Base-by-base conservation (phyloP, 2,888 invertebrate genomes). In the Eledona agricola region DNA sequence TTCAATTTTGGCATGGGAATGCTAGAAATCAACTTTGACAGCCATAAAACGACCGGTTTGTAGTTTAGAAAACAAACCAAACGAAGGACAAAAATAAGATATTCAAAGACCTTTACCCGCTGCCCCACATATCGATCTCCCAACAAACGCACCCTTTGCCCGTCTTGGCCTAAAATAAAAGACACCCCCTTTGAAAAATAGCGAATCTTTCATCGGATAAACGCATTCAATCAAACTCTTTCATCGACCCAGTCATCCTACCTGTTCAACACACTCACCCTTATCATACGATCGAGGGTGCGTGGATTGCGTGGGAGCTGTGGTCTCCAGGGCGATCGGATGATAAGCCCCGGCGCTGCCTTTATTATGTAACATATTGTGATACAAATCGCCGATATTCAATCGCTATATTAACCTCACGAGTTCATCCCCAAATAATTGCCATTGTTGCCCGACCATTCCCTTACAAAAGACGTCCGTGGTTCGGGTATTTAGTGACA, bases 251-350 rank as follows among this genome's bases (percentile, higher is more conserved):
- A 35, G 20, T 22, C 34, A 17, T 16, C 23, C 16, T 47, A 47
- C 35, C 47, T 43, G 43, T 43, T 46, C 15, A 9, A 9, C 35
- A 20, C 38, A 15, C 26, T 40, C 40, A 40, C 40, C 40, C 40
- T 28, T 26, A 26, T 26, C 7, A 6, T 40, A 16, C 9, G 20
- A 28, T 25, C 25, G 26, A 37, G 47, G 47, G 35, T 9, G 12
- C 11, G 7, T 34, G 10, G n/a, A 45, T 55, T 63, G 65, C 66
- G 65, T 67, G 65, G 65, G 67, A 67, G 64, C 60, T 65, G 67
- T 52, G 67, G 67, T 67, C 57, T 56, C 63, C 64, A 64, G 51
- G 67, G 59, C 56, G 65, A 67, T 65, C 52, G 26, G 59, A 57
- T 59, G 62, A 60, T 59, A 62, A 60, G 57, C 51, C 58, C 42